phyloP scores from a whole-genome alignment of 2,797 vertebrate species.

The Xenops minutus region DNA sequence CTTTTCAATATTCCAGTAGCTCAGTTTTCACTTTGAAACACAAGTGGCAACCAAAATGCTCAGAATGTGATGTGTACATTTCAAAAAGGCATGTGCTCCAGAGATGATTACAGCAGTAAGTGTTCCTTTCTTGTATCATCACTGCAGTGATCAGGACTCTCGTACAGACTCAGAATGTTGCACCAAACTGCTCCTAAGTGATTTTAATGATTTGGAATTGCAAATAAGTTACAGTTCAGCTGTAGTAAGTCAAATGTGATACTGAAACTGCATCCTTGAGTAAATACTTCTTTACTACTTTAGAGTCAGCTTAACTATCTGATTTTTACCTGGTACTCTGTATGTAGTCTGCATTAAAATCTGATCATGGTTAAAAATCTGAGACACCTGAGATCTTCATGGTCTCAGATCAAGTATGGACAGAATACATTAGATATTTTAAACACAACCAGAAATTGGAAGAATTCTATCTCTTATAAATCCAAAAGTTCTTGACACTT shows the following conservation, averaged over 20 bases:
- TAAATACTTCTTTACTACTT: not conserved
- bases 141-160: slow-evolving; percentile 1
- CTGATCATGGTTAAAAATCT: not conserved
- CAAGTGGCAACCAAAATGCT: not conserved
- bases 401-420: not conserved
- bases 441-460: not conserved
- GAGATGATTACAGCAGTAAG: not conserved
- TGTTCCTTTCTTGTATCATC: not conserved
- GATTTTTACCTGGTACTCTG: not conserved
- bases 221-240: not conserved
- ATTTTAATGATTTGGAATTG: not conserved
- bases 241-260: not conserved
- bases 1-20: not conserved
- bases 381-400: not conserved
- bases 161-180: not conserved
- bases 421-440: not conserved
- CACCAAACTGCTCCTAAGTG: not conserved
- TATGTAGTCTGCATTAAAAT: not conserved
- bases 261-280: not conserved
- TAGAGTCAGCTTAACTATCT: not conserved
- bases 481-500: not conserved
- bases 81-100: not conserved
- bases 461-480: not conserved
- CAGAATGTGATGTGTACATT: not conserved
- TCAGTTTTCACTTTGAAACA: slow-evolving; percentile 29